These are phyloP conservation scores for Acanthopleura granulata DNA, from an alignment of 2,888 invertebrate species.

Conservation along the genomic window DNA sequence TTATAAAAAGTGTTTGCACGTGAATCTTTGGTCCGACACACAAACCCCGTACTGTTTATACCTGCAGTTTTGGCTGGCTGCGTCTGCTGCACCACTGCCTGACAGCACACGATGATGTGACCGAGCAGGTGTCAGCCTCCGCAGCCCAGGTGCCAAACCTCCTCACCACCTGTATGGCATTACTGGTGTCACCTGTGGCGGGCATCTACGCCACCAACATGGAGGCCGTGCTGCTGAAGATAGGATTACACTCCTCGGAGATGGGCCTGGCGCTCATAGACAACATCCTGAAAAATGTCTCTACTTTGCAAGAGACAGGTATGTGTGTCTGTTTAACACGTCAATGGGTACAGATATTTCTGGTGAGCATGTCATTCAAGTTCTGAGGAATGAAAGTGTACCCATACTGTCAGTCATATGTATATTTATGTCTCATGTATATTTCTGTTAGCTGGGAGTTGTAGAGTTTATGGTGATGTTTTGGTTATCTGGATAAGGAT, in stretches of 20 bases:
- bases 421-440: too few species aligned
- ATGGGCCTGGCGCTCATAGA: constrained; percentile 65
- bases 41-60: not conserved
- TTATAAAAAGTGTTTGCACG: too few species aligned
- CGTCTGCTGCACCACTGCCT: constrained; percentile 85
- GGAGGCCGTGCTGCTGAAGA: constrained; percentile 79
- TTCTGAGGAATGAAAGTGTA: too few species aligned
- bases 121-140: constrained; percentile 66
- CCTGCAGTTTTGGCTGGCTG: constrained; percentile 85
- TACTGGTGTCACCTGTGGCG: constrained; percentile 79
- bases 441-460: too few species aligned
- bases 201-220: constrained; percentile 77
- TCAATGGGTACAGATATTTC: not conserved
- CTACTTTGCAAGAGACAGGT: constrained; percentile 30
- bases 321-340: not conserved
- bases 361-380: too few species aligned
- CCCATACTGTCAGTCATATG: too few species aligned
- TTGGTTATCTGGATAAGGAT: not conserved
- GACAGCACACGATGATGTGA: constrained; percentile 46
- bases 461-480: not conserved
- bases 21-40: too few species aligned
- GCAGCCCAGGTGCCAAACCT: constrained; percentile 79
- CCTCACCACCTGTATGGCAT: constrained; percentile 79
- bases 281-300: constrained; percentile 52
- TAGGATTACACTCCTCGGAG: constrained; percentile 78